These are phyloP conservation scores for Loripinus fragilis DNA, from an alignment of 2,888 invertebrate species.

Conservation along the genomic window DNA sequence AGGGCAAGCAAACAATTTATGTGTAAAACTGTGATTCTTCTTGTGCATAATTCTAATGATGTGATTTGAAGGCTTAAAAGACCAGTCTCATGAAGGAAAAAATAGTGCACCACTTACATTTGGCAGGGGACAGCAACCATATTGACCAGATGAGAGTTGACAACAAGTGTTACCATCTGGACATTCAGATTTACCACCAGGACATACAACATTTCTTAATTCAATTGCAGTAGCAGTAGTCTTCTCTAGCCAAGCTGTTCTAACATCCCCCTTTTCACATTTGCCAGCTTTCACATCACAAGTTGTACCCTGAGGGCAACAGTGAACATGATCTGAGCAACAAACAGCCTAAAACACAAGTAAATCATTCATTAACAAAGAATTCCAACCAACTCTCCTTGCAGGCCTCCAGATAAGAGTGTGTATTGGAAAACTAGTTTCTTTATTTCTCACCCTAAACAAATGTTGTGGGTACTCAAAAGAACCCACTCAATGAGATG, in stretches of 20 bases:
- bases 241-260: slow-evolving; percentile 39
- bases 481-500: no score
- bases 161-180: slow-evolving; percentile 72
- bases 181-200: slow-evolving; percentile 52
- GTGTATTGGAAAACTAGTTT: no score
- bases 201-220: slow-evolving; percentile 37
- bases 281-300: slow-evolving; percentile 62
- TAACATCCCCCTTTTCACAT: slow-evolving; percentile 5
- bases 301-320: slow-evolving; percentile 72
- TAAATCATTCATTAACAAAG: no score
- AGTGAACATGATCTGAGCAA: slow-evolving; percentile 77
- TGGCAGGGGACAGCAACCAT: slow-evolving; percentile 78
- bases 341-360: slow-evolving; percentile 68
- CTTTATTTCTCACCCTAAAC: no score
- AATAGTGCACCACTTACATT: slow-evolving; percentile 30
- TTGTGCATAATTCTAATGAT: no score
- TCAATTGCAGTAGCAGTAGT: background rate
- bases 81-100: no score
- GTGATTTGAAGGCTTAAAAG: no score
- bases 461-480: no score
- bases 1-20: no score
- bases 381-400: no score
- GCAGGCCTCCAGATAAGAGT: no score
- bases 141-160: slow-evolving; percentile 61
- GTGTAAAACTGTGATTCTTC: no score